Base-by-base conservation (phyloP, 2,888 invertebrate species). In the Exocentrus adspersus region DNA sequence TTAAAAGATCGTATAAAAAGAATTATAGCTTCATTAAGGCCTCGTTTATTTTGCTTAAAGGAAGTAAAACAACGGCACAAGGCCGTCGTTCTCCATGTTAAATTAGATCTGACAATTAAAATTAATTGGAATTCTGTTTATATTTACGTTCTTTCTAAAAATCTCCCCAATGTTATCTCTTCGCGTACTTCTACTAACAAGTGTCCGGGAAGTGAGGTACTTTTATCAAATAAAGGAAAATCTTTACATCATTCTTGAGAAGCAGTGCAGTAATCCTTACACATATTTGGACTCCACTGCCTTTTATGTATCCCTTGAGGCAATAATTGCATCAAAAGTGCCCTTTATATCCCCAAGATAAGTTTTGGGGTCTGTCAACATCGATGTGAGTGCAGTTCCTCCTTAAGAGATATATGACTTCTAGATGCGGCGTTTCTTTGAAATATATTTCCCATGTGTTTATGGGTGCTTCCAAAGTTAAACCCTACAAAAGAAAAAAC, bases 61-160 rank as follows among this genome's bases (percentile, higher is more conserved):
- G 51, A 67, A 65, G 62, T 51, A 60, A 64, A 68, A 67, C 64
- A 64, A 56, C 67, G 50, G 20, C 21, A 32, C 37, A 60, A 19
- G 54, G 17, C 41, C 45, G 30, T 30, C 45, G 30, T 48, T 30
- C 42, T 42, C 45, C 53, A 52, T 60, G 60, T 64, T 65, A 68
- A 70, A 72, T 72, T 70, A 68, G 21, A 70, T 71, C 65, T 68
- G 72, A 73, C 71, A 73, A 73, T 73, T 75, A 73, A 73, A 73
- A 73, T 72, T 73, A 72, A 75, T 75, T 75, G 72, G 67, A 70
- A 62, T 64, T 70, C 63, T 72, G 71, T 70, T 74, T 73, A 67
- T 69, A 71, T 70, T 74, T 73, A 67, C 68, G 71, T 69, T 67
- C 67, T 61, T 60, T 68, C 67, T 70, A 58, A 65, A 48, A 41